These are phyloP conservation scores for Dromas ardeola DNA, from an alignment of 2,113 vertebrate genomes.

Conservation along the genomic window DNA sequence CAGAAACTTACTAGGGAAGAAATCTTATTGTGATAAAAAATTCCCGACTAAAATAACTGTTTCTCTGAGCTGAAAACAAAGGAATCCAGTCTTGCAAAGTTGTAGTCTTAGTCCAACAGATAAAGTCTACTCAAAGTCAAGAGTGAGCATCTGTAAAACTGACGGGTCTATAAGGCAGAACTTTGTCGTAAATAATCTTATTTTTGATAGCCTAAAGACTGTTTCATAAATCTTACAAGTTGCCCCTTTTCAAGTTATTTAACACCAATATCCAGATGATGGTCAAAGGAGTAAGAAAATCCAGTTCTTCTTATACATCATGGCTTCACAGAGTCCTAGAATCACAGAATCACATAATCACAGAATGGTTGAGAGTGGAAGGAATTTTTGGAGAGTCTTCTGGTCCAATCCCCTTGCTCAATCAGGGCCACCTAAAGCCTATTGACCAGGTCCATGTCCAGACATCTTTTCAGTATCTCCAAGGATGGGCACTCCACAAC, in stretches of 20 bases:
- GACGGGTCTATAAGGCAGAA: background rate
- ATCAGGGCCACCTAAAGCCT: background rate
- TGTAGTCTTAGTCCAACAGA: background rate
- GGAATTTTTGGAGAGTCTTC: background rate
- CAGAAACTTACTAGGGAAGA: background rate
- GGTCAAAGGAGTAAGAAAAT: background rate
- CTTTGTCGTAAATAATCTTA: too few relatives aligned
- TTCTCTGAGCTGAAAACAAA: background rate
- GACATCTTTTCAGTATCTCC: background rate
- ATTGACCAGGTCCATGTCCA: background rate
- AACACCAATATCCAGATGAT: background rate
- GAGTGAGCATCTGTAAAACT: background rate
- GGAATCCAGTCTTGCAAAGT: background rate
- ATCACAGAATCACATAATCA: too few relatives aligned
- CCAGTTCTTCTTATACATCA: background rate
- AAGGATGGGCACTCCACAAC: accelerated
- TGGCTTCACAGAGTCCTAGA: background rate
- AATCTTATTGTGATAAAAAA: background rate
- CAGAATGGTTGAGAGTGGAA: too few relatives aligned
- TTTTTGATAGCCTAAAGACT: background rate
- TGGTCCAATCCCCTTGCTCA: background rate
- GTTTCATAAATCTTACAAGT: background rate
- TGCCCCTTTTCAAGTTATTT: background rate
- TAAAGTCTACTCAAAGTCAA: background rate
- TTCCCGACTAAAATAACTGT: background rate